Evolutionary conservation across 2,888 invertebrate species (phyloP), one percentile per base, ranked within the genome.

Genomic region (Ganaspis brasiliensis): DNA sequence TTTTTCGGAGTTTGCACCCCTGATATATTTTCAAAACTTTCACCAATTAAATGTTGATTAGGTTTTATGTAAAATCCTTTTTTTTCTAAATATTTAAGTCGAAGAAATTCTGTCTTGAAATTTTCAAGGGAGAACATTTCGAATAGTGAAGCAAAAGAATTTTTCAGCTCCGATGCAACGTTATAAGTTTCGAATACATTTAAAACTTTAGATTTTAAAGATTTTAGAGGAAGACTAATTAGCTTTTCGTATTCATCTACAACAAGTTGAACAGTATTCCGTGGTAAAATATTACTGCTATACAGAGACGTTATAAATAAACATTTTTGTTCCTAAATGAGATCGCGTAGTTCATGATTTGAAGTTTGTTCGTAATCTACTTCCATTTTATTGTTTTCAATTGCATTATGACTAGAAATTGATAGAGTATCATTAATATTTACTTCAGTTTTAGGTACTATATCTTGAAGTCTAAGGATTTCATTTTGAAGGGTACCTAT

Each of bases 31-130:
- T 57, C 57, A 10, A 57, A 57, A 57, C 19, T 57, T 57, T 57
- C 24, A 21, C 57, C 57, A 57, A 57, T 57, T 6, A 21, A 5
- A 31, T 57, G 57, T 21, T 6, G 57, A 5, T 57, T 19, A n/a
- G 57, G 24, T 57, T 57, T 57, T n/a, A 57, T 2, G 14, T 57
- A 57, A 1, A 57, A 14, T n/a, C 56, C 24, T 19, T 21, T 57
- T 21, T 57, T 24, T 57, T 57, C 19, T 57, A 57, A 57, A 57
- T 57, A 57, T 57, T 57, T 57, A 14, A 57, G 8, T 57, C 57
- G 19, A 10, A 57, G 19, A 19, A 21, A 19, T 19, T 57, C 57
- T 19, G 57, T 57, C 19, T 19, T 14, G 4, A 49, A 49, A 14
- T 49, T 49, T 2, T n/a, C n/a, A 10, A 49, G 4, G n/a, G 14